phyloP scores from a whole-genome alignment of 2,113 vertebrate species.

The Entelurus aequoreus region DNA sequence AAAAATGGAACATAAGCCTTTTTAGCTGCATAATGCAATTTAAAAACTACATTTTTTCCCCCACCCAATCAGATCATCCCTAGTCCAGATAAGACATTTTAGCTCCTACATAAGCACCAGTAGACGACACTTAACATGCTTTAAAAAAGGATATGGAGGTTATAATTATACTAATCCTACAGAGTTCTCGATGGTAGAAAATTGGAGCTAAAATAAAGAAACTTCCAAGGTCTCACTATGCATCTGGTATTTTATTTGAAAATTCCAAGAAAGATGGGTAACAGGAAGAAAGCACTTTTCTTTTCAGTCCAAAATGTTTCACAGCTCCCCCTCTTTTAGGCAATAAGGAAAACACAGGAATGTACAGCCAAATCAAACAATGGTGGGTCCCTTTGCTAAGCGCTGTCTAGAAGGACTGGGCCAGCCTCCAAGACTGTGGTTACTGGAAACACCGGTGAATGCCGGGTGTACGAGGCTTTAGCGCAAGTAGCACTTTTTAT shows the following conservation, averaged over 20 bases:
- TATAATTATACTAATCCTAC: neutral
- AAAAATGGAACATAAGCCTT: no score
- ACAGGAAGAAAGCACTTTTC: constrained; percentile 30
- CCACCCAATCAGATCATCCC: no score
- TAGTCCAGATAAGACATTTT: no score
- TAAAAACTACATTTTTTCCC: no score
- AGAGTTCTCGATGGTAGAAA: no score
- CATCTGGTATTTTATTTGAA: constrained; percentile 47
- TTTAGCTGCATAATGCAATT: no score
- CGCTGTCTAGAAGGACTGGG: constrained; percentile 76
- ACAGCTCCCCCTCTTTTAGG: constrained; percentile 62
- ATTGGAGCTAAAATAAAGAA: no score
- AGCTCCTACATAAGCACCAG: no score
- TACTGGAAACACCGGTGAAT: constrained; percentile 60
- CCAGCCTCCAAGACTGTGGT: constrained; percentile 70
- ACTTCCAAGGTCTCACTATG: neutral
- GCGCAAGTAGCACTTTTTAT: constrained; percentile 43
- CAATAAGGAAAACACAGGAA: constrained; percentile 72
- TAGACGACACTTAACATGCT: neutral
- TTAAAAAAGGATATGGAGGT: neutral
- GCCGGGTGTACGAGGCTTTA: constrained; percentile 61
- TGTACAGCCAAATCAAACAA: constrained; percentile 75
- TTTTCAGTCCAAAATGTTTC: constrained; percentile 60
- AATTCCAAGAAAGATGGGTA: constrained; percentile 41
- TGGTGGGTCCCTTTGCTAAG: constrained; percentile 73